These are phyloP conservation scores for Cheilosia pagana DNA, from an alignment of 2,888 invertebrate genomes.

Conservation along the genomic window DNA sequence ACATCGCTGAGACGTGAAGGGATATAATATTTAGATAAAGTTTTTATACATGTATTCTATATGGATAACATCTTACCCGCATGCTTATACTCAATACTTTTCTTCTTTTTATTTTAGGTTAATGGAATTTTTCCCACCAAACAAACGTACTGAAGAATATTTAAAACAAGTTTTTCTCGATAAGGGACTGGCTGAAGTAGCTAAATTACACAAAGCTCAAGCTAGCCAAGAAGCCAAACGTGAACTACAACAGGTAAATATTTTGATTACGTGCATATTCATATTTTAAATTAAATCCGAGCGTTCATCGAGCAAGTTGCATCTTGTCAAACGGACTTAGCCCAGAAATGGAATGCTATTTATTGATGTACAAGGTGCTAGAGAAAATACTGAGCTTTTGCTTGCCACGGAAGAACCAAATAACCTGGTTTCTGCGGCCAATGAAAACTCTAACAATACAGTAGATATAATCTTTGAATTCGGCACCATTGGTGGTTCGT, in stretches of 20 bases:
- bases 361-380: slow-evolving; percentile 59
- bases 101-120: slow-evolving; percentile 85
- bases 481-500: no score
- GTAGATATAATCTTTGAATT: not conserved
- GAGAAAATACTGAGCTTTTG: slow-evolving; percentile 50
- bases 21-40: no score
- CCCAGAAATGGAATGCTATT: slow-evolving; percentile 39
- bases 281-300: not conserved
- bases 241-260: slow-evolving; percentile 86
- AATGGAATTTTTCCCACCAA: slow-evolving; percentile 96
- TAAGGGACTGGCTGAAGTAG: slow-evolving; percentile 91
- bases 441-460: slow-evolving; percentile 48
- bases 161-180: slow-evolving; percentile 92
- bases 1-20: no score
- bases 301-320: not conserved
- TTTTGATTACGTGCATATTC: not conserved
- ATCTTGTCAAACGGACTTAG: slow-evolving; percentile 44
- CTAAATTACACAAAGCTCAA: slow-evolving; percentile 92
- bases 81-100: not conserved
- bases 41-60: no score
- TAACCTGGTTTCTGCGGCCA: slow-evolving; percentile 51
- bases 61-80: no score
- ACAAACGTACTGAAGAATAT: slow-evolving; percentile 95
- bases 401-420: slow-evolving; percentile 49
- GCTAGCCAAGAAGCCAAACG: slow-evolving; percentile 93